Evolutionary conservation across 2,797 vertebrate genomes (phyloP).

Genomic region (Gallirallus australis): DNA sequence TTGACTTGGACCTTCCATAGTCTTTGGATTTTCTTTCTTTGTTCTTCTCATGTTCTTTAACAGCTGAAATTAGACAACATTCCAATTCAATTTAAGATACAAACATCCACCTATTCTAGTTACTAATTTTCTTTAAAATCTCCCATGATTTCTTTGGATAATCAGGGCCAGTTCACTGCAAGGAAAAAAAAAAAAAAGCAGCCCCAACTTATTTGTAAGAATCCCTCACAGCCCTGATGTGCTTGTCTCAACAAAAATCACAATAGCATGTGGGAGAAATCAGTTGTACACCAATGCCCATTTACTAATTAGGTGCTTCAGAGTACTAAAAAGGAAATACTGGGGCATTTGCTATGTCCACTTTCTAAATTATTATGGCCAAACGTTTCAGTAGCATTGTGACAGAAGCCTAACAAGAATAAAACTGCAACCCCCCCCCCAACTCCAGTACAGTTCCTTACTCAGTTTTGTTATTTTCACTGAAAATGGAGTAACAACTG

Average conservation of each 20-base stretch:
- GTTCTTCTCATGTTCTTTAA: slow-evolving; percentile 83
- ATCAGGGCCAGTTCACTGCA: background rate
- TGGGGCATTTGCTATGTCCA: background rate
- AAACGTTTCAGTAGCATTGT: background rate
- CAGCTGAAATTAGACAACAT: slow-evolving; percentile 74
- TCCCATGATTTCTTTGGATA: background rate
- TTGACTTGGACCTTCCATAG: slow-evolving; percentile 88
- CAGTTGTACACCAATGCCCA: background rate
- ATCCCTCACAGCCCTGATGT: background rate
- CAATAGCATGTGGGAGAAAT: background rate
- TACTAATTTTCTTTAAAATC: background rate
- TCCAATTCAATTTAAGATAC: background rate
- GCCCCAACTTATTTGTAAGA: background rate
- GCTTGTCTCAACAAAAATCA: background rate
- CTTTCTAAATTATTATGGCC: background rate
- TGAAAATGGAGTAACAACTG: background rate
- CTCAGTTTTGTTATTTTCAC: background rate
- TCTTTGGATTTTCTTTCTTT: slow-evolving; percentile 88
- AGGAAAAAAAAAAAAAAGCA: background rate
- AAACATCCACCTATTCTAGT: background rate
- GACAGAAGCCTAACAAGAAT: background rate
- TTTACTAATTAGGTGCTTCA: background rate
- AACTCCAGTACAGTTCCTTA: background rate
- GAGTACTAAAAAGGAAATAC: background rate
- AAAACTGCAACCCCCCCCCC: background rate